Percentiles rank a stretch among this genome's conserved stretches.
These are phyloP conservation scores for Deilephila elpenor DNA, from an alignment of 2,888 invertebrate species.

Conservation along the genomic window DNA sequence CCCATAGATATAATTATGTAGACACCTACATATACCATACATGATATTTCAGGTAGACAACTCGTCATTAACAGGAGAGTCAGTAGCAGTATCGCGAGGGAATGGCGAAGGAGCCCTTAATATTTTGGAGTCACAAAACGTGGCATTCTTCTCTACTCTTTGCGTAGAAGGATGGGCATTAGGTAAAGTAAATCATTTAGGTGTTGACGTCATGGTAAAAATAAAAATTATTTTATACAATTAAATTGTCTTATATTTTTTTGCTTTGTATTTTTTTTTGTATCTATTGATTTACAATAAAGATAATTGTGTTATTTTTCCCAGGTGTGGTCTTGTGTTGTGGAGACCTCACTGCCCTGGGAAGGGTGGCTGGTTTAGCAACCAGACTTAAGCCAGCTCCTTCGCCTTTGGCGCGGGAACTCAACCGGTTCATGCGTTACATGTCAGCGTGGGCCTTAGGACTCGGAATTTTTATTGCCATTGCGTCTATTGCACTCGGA, in stretches of 20 bases:
- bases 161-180: conserved; percentile 96
- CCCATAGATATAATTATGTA: no score
- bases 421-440: conserved; percentile 97
- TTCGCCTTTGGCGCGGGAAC: conserved; percentile 98
- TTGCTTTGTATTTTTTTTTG: no score
- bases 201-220: neutral
- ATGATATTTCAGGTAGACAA: conserved; percentile 89
- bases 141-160: conserved; percentile 97
- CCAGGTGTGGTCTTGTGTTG: conserved; percentile 92
- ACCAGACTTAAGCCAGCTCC: conserved; percentile 96
- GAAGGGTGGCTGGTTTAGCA: conserved; percentile 96
- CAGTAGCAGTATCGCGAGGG: conserved; percentile 94
- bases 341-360: conserved; percentile 93
- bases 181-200: conserved; percentile 81
- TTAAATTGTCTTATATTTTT: no score
- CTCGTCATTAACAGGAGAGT: conserved; percentile 96
- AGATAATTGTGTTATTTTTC: conserved; percentile 28
- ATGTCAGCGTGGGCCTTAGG: conserved; percentile 96
- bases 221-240: neutral
- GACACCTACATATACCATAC: neutral
- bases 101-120: conserved; percentile 95
- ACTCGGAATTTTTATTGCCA: conserved; percentile 96
- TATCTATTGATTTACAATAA: no score
- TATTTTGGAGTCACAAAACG: conserved; percentile 95
- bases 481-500: conserved; percentile 96